These are phyloP conservation scores for Tipula unca DNA, from an alignment of 2,888 invertebrate species.

Conservation along the genomic window DNA sequence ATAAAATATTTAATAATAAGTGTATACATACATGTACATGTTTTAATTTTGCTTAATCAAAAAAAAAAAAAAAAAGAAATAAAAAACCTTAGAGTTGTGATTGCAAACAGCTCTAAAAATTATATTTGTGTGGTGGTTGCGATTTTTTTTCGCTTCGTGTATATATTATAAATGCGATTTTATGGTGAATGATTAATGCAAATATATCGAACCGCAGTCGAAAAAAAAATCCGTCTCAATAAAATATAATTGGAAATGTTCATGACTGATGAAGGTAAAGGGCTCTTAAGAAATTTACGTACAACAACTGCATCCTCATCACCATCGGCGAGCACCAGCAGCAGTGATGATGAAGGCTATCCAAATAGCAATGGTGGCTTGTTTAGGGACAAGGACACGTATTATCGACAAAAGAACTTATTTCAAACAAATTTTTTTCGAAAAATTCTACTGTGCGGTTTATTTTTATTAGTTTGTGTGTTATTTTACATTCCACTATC, in stretches of 20 bases:
- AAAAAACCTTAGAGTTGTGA: neutral
- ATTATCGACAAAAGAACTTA: neutral
- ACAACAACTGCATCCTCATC: neutral
- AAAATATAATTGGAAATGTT: neutral
- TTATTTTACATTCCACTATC: conserved; percentile 34
- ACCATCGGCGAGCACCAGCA: neutral
- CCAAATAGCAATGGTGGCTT: neutral
- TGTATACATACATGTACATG: neutral
- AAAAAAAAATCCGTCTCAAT: neutral
- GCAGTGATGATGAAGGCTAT: neutral
- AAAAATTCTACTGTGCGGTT: conserved; percentile 24
- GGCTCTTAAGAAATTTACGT: neutral
- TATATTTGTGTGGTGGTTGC: neutral
- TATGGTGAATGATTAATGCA: neutral
- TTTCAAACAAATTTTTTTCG: conserved; percentile 3
- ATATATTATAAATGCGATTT: neutral
- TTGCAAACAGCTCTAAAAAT: neutral
- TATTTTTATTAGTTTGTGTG: conserved; percentile 30
- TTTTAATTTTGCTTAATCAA: neutral
- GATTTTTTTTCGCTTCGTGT: neutral
- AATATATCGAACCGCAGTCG: neutral
- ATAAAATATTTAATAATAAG: neutral
- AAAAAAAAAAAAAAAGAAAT: neutral
- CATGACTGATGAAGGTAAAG: neutral
- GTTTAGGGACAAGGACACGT: neutral